Conservation (phyloP, 2,888 invertebrate species). For the Leptopilina drosophilae region DNA sequence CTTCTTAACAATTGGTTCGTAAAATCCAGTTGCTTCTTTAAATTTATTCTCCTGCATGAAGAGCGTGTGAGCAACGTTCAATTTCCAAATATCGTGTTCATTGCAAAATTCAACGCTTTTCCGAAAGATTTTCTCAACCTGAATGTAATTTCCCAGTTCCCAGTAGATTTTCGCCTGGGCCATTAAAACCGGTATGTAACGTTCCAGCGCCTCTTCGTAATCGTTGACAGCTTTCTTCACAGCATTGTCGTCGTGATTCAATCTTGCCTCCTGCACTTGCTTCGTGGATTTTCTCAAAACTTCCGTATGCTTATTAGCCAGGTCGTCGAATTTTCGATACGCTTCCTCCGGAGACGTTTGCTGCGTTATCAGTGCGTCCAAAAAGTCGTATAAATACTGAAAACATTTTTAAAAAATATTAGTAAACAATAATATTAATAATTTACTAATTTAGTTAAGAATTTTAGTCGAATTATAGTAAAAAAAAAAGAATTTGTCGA, state of each 20-base stretch:
- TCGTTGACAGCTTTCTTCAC: slow-evolving; percentile 94
- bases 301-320: slow-evolving; percentile 94
- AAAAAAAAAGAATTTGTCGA: not conserved
- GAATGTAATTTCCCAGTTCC: slow-evolving; percentile 96
- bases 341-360: slow-evolving; percentile 98
- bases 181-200: slow-evolving; percentile 99
- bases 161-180: slow-evolving; percentile 99
- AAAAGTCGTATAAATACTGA: slow-evolving; percentile 93
- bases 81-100: slow-evolving; percentile 97
- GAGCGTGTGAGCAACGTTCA: slow-evolving; percentile 98
- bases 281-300: slow-evolving; percentile 93
- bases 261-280: slow-evolving; percentile 94
- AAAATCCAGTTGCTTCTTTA: slow-evolving; percentile 98
- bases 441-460: not conserved
- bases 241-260: slow-evolving; percentile 91
- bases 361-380: slow-evolving; percentile 97
- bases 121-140: slow-evolving; percentile 97
- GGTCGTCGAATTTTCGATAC: slow-evolving; percentile 95
- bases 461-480: too few relatives aligned
- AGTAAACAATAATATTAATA: not conserved
- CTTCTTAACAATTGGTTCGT: slow-evolving; percentile 97
- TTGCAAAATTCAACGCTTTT: slow-evolving; percentile 99
- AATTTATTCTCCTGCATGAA: slow-evolving; percentile 99
- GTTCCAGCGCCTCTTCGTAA: slow-evolving; percentile 93
- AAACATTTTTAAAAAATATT: slow-evolving; percentile 52